Base-by-base conservation (phyloP, 2,113 vertebrate species). In the Tachuris rubrigastra region DNA sequence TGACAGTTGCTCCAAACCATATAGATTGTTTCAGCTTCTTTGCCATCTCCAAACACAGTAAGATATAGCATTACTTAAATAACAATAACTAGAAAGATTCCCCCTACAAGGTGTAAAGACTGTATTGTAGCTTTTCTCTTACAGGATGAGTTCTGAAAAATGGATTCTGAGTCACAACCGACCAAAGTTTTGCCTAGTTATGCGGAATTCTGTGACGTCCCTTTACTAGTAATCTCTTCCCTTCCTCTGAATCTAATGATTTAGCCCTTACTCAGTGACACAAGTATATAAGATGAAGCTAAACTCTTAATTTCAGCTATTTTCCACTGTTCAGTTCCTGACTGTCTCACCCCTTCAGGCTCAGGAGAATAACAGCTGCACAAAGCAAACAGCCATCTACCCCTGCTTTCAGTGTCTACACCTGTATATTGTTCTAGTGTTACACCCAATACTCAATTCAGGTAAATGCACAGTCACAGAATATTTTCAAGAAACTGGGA, bases 161-260 rank as follows among this genome's bases (percentile, higher is more conserved):
- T 9, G 4, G 20, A 18, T 47, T 68, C 20, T 46, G 24, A 58
- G 25, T 25, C 18, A 27, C 17, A 88, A 23, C 5, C 14, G 24
- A 55, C 10, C 27, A 21, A 55, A 72, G 2, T 8, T 73, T 24
- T 81, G 7, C 31, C 0, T 0, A 16, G 12, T 39, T 88, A 47
- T 30, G 21, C 5, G 56, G 18, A 72, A 92, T 67, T 62, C 35
- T 33, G 10, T 5, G 4, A 12, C 22, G 52, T 33, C 8, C 20
- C 6, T 2, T 42, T 42, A 21, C 21, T 23, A 56, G 20, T 11
- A 76, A 37, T 55, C 21, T 66, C 50, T 55, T 62, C 5, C 12
- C 3, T 58, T 92, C 42, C 10, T 25, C 14, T 60, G 67, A 59
- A 68, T 35, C 8, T 76, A 8, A 24, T 28, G 22, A 88, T 50